Conservation (phyloP, 23 tunicate species). For the Ascidia mentula region DNA sequence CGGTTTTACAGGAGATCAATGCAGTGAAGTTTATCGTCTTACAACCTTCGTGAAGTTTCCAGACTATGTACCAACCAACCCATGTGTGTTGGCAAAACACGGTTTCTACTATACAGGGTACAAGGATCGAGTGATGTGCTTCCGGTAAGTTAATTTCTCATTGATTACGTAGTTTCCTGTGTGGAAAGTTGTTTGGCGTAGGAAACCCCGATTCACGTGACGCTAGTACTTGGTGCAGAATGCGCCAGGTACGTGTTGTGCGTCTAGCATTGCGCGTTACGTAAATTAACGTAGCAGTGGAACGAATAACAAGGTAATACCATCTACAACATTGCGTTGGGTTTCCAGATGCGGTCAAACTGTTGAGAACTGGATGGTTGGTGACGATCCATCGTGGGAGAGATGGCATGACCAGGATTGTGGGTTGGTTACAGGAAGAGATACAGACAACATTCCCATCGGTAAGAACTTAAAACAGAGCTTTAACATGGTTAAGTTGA, state of each 20-base stretch:
- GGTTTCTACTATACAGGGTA: constrained; percentile 52
- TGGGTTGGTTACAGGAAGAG: constrained; percentile 11
- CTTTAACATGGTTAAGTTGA: too few relatives aligned
- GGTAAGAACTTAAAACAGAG: too few relatives aligned
- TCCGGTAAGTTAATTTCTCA: constrained; percentile 18
- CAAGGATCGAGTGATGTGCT: constrained; percentile 47
- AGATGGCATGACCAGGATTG: constrained; percentile 40
- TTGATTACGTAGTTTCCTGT: too few relatives aligned
- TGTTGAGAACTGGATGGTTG: constrained; percentile 34
- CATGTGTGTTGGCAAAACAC: constrained; percentile 20
- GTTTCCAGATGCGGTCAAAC: constrained; percentile 42
- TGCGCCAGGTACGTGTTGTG: too few relatives aligned
- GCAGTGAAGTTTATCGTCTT: constrained; percentile 28
- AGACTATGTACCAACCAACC: not conserved
- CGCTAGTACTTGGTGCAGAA: too few relatives aligned
- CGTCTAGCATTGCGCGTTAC: too few relatives aligned
- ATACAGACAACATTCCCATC: constrained; percentile 15
- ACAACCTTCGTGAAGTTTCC: constrained; percentile 30
- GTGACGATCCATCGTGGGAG: constrained; percentile 23
- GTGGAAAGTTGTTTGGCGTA: too few relatives aligned
- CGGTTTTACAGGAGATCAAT: constrained; percentile 16
- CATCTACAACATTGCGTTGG: too few relatives aligned
- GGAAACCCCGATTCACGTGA: too few relatives aligned
- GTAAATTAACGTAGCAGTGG: too few relatives aligned
- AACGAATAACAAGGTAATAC: too few relatives aligned